These are phyloP conservation scores for Corythucha ciliata DNA, from an alignment of 2,888 invertebrate genomes.

Conservation along the genomic window DNA sequence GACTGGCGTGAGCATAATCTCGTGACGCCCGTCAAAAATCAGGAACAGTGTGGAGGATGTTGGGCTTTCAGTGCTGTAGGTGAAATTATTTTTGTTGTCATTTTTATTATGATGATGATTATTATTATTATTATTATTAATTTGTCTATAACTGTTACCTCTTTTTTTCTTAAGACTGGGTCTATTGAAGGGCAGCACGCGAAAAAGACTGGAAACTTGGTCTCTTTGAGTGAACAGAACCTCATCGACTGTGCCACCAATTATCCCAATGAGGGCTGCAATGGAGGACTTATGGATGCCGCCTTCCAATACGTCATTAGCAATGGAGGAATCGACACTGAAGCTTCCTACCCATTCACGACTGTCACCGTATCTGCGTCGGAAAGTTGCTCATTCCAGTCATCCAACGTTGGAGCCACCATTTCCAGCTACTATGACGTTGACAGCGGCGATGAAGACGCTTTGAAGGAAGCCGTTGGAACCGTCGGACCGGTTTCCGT, in stretches of 20 bases:
- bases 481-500: slow-evolving; percentile 75
- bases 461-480: slow-evolving; percentile 66
- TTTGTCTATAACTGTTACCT: too few relatives aligned
- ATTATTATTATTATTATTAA: too few relatives aligned
- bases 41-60: slow-evolving; percentile 64
- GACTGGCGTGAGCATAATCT: slow-evolving; percentile 81
- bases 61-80: slow-evolving; percentile 84
- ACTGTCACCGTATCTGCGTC: too few relatives aligned
- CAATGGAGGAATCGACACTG: slow-evolving; percentile 51
- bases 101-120: too few relatives aligned
- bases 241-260: slow-evolving; percentile 48
- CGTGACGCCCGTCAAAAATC: slow-evolving; percentile 81
- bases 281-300: slow-evolving; percentile 47
- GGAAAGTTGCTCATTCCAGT: slow-evolving; percentile 50
- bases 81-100: too few relatives aligned
- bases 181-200: slow-evolving; percentile 48
- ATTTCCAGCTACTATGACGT: slow-evolving; percentile 73
- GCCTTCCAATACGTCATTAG: slow-evolving; percentile 45
- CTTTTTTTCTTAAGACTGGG: slow-evolving; percentile 46
- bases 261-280: slow-evolving; percentile 48
- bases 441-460: slow-evolving; percentile 58
- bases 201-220: slow-evolving; percentile 44
- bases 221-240: slow-evolving; percentile 49
- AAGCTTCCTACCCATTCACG: slow-evolving; percentile 47
- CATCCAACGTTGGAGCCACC: slow-evolving; percentile 59